Base-by-base conservation (phyloP, 2,888 invertebrate genomes). In the Isoperla grammatica region DNA sequence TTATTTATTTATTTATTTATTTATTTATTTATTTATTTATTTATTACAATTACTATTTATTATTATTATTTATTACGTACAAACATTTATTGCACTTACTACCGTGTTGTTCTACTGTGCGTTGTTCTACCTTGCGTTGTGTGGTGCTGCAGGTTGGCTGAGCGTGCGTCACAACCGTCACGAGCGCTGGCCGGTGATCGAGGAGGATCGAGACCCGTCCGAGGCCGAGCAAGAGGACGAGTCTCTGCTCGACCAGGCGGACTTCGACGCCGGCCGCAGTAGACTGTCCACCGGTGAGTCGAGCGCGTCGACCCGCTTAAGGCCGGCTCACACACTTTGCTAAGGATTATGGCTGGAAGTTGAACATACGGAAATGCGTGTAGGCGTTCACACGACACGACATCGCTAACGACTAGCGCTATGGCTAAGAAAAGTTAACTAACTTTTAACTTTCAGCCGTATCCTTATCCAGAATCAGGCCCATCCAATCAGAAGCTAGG, bases 101-200 rank as follows among this genome's bases (percentile, higher is more conserved):
- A n/a, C n/a, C n/a, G n/a, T n/a, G n/a, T n/a, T n/a, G n/a, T n/a
- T n/a, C n/a, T n/a, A n/a, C n/a, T n/a, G n/a, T n/a, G n/a, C n/a
- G n/a, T n/a, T n/a, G n/a, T 48, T n/a, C 48, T 9, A n/a, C 13
- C 17, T 20, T 8, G n/a, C 29, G 49, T 5, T 49, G 11, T 6
- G 12, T 5, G 5, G 6, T 5, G 13, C 20, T 13, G 19, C 64
- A 81, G 88, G 87, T 68, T 89, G 88, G 88, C 74, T 86, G 60
- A 84, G 87, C 68, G 86, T 90, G 4, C 78, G 88, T 58, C 90
- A 89, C 68, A 85, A 88, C 64, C 79, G 89, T 49, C 84, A 87
- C 71, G 86, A 90, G 63, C 80, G 81, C 67, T 90, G 88, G 81
- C 89, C 89, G 0, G 80, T 90, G 40, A 82, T 87, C 65, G 82